phyloP scores from a whole-genome alignment of 2,888 invertebrate genomes.

The Galerucella nymphaeae region DNA sequence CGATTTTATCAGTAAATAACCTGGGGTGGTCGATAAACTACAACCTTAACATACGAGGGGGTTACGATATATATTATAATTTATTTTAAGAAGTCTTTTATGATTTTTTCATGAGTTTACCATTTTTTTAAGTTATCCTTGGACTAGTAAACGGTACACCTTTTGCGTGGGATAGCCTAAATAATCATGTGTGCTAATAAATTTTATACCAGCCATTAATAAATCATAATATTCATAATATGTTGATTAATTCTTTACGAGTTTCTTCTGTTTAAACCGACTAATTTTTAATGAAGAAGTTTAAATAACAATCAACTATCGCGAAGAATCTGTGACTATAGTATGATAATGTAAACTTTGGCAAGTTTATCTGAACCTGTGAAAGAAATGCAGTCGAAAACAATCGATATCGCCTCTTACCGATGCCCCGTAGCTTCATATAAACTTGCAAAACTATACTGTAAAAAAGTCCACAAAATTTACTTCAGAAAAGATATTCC shows the following conservation, averaged over 20 bases:
- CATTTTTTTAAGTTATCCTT: not conserved
- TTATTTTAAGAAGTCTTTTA: not conserved
- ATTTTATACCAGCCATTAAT: not conserved
- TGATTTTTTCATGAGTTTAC: not conserved
- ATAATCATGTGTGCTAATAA: not conserved
- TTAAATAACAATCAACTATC: too few relatives aligned
- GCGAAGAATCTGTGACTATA: too few relatives aligned
- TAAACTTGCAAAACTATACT: too few relatives aligned
- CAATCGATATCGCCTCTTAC: too few relatives aligned
- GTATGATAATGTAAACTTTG: too few relatives aligned
- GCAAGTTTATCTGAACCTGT: too few relatives aligned
- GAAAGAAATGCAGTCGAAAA: too few relatives aligned
- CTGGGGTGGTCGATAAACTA: constrained; percentile 3
- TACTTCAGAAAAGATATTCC: too few relatives aligned
- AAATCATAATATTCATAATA: not conserved
- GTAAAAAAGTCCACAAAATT: too few relatives aligned
- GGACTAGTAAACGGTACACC: not conserved
- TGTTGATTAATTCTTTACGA: not conserved
- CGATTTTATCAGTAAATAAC: not conserved
- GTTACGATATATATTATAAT: not conserved
- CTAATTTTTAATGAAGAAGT: too few relatives aligned
- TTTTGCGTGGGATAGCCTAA: not conserved
- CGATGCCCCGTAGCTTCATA: too few relatives aligned
- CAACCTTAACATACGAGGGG: not conserved
- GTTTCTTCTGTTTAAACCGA: not conserved